Conservation (phyloP, 2,797 vertebrate species). For the Florisuga fusca region DNA sequence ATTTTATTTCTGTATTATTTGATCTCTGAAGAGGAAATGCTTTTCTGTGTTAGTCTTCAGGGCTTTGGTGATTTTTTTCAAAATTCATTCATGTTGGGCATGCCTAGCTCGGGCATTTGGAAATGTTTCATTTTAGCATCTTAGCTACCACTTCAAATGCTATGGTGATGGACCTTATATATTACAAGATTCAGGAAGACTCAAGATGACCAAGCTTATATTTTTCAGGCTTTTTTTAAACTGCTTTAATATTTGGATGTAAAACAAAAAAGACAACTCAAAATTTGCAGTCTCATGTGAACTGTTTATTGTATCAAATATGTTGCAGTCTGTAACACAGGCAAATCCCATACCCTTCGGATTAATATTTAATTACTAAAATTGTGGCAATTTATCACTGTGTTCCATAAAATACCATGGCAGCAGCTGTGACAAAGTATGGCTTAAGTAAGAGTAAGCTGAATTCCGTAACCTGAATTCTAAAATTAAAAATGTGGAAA, state of each 20-base stretch:
- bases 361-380: neutral
- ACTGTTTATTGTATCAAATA: neutral
- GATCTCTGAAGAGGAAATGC: neutral
- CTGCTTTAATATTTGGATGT: neutral
- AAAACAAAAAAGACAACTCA: neutral
- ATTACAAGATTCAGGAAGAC: neutral
- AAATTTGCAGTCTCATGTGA: neutral
- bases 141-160: neutral
- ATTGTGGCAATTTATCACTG: neutral
- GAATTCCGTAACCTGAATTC: neutral
- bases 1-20: neutral
- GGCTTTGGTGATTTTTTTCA: neutral
- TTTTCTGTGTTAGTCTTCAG: neutral
- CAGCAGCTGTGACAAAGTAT: neutral
- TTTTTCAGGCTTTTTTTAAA: neutral
- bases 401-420: neutral
- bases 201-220: neutral
- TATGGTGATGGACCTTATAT: neutral
- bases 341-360: neutral
- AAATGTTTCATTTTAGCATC: neutral
- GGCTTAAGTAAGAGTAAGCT: neutral
- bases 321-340: neutral
- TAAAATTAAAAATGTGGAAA: neutral
- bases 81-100: accelerated
- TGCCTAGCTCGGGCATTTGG: neutral